A percentile compares a stretch with the other conserved stretches of the same genome.
Evolutionary conservation across 2,888 invertebrate genomes (phyloP).

Genomic region (Ophioninae sp.): DNA sequence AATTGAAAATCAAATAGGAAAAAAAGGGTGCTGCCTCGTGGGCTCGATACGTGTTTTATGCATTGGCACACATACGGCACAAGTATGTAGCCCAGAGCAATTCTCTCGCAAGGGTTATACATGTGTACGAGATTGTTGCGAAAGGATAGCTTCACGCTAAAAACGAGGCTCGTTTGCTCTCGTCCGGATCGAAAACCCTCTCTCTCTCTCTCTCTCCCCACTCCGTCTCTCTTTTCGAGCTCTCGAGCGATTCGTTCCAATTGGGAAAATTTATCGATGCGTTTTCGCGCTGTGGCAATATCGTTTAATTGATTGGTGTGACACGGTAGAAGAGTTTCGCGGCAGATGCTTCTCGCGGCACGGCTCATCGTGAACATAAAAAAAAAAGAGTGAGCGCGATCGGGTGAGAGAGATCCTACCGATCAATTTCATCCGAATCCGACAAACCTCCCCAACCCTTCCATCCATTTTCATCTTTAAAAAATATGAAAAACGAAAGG

Average conservation of each 20-base stretch:
- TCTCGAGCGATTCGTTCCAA: conserved; percentile 70
- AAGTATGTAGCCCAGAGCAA: neutral
- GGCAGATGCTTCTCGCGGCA: conserved; percentile 46
- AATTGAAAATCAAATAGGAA: conserved; percentile 80
- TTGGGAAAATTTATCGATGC: conserved; percentile 77
- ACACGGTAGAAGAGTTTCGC: conserved; percentile 34
- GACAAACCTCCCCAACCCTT: neutral
- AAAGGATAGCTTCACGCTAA: conserved; percentile 53
- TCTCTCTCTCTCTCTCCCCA: conserved; percentile 17
- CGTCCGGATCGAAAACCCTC: conserved; percentile 65
- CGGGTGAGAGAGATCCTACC: conserved; percentile 8
- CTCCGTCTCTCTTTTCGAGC: conserved; percentile 4
- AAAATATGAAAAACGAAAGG: neutral
- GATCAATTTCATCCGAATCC: neutral
- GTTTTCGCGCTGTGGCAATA: conserved; percentile 51
- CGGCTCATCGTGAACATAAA: conserved; percentile 3
- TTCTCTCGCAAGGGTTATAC: neutral
- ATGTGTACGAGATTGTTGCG: neutral
- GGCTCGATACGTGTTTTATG: conserved; percentile 60
- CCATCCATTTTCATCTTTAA: neutral
- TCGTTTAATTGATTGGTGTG: conserved; percentile 63
- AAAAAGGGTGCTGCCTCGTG: conserved; percentile 69
- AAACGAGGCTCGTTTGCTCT: conserved; percentile 45
- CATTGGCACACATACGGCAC: conserved; percentile 53
- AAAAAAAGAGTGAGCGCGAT: neutral